Evolutionary conservation across 1,140 invertebrate genomes (phyloP).

Genomic region (Idris sp.): DNA sequence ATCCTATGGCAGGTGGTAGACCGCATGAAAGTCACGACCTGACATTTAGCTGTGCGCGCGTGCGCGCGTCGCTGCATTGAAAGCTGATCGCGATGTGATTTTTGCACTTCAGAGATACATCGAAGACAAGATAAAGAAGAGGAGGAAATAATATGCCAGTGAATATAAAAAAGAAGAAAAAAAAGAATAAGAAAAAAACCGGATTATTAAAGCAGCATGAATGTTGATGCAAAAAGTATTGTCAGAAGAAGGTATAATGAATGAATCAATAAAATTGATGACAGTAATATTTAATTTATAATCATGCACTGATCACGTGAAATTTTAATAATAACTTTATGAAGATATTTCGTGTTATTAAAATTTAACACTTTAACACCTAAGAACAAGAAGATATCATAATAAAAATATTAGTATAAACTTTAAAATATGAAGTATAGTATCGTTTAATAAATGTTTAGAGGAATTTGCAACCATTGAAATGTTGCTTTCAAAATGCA

Average conservation of each 20-base stretch:
- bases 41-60: slow-evolving; percentile 71
- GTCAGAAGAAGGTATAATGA: slow-evolving; percentile 31
- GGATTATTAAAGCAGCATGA: slow-evolving; percentile 27
- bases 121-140: slow-evolving; percentile 35
- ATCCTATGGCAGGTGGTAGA: slow-evolving; percentile 75
- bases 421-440: too few species aligned
- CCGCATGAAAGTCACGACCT: slow-evolving; percentile 76
- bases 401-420: too few species aligned
- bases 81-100: slow-evolving; percentile 71
- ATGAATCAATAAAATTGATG: slow-evolving; percentile 21
- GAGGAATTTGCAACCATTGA: too few species aligned
- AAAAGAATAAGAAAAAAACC: too few species aligned
- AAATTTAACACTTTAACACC: too few species aligned
- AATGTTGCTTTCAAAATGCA: too few species aligned
- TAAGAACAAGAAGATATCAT: too few species aligned
- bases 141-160: slow-evolving; percentile 30
- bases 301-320: slow-evolving; percentile 1
- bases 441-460: too few species aligned
- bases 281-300: slow-evolving; percentile 34
- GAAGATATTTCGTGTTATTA: too few species aligned
- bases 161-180: too few species aligned
- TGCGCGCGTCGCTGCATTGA: slow-evolving; percentile 61
- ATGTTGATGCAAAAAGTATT: slow-evolving; percentile 27
- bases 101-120: slow-evolving; percentile 60
- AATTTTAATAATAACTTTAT: too few species aligned